A percentile compares a stretch with the other conserved stretches of the same genome.
Conservation (phyloP, 2,113 vertebrate species). For the Xiphorhynchus elegans region DNA sequence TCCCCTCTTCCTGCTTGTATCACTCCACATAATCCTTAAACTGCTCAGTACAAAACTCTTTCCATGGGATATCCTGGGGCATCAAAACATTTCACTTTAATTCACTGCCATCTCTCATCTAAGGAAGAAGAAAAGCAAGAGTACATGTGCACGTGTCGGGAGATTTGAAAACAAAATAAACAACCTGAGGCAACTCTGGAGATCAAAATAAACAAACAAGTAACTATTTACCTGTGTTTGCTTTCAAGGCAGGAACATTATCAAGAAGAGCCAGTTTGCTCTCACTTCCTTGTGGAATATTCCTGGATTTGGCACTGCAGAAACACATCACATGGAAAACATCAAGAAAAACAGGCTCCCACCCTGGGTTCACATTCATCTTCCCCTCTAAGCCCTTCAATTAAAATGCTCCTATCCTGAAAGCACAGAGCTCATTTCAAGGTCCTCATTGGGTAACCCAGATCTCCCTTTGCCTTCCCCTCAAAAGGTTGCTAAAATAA, state of each 20-base stretch:
- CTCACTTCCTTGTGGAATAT: neutral
- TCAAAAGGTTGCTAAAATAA: constrained; percentile 27
- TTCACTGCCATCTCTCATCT: neutral
- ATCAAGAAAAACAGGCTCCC: neutral
- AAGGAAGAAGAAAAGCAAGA: neutral
- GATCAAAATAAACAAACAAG: constrained; percentile 3
- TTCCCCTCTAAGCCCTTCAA: neutral
- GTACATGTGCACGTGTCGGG: rapidly evolving
- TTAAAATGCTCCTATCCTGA: neutral
- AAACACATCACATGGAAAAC: neutral
- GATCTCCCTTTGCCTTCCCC: neutral
- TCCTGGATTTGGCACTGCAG: neutral
- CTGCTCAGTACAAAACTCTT: neutral
- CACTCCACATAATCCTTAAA: neutral
- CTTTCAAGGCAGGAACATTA: neutral
- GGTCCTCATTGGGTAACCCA: neutral
- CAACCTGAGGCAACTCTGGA: neutral
- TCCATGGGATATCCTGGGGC: neutral
- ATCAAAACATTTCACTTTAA: neutral
- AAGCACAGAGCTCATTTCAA: neutral
- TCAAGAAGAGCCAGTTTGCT: neutral
- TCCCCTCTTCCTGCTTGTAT: neutral
- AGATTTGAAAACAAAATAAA: neutral
- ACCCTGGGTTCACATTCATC: neutral
- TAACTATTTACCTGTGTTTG: neutral